Base-by-base conservation (phyloP, 2,113 vertebrate genomes). In the Fregata magnificens region DNA sequence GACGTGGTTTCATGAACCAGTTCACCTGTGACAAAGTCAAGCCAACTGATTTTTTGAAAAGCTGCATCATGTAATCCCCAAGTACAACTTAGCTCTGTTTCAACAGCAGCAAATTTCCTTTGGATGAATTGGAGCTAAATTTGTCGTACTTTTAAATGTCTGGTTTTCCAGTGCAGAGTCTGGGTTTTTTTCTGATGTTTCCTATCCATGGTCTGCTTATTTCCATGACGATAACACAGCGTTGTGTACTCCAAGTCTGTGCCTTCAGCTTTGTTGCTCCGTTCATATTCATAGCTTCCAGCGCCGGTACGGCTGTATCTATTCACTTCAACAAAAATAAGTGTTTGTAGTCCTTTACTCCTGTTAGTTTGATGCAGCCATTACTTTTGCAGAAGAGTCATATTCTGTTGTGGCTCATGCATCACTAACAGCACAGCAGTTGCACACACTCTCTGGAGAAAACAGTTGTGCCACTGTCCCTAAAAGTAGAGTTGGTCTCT, bases 1-100 rank as follows among this genome's bases (percentile, higher is more conserved):
- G 52, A 18, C 22, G 2, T 1, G 36, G 3, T 6, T 18, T 16
- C 50, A 8, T 2, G 15, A 17, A 2, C 66, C 19, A 0, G 7
- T 16, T 42, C 67, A 28, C 61, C 56, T 4, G 6, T 4, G 59
- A 47, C 53, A 22, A 20, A 34, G 67, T 4, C 82, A 10, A 32
- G 16, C 52, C 65, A 38, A 9, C 4, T 0, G 16, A 6, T 18
- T 20, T 26, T 45, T 58, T 31, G 45, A 13, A 65, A 31, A 32
- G 38, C 80, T 52, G 24, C 40, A 2, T 13, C 44, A 2, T 8
- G 31, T 16, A 15, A 28, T 32, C 16, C 55, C 62, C 66, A 6
- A 14, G 56, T 12, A 62, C 21, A 4, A 3, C 4, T 38, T 13
- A 28, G 31, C 67, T 69, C 49, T 18, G 3, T 11, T 44, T 26